Percentiles rank a stretch among this genome's conserved stretches.
Evolutionary conservation across 2,113 vertebrate genomes (phyloP).

Genomic region (Megaptera novaeangliae): DNA sequence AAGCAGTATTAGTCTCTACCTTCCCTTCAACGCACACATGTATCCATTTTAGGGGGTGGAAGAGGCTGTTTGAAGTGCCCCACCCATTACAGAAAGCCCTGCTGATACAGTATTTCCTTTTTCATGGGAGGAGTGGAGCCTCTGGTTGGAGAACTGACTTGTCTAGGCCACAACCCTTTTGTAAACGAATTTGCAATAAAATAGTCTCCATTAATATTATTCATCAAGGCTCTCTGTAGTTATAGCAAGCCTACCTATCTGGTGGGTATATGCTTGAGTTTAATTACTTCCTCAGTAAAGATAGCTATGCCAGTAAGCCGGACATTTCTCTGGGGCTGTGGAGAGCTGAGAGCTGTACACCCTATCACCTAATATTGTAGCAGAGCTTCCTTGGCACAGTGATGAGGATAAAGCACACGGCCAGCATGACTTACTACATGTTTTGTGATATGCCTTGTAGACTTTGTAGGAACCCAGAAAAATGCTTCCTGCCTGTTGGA

Average conservation of each 20-base stretch:
- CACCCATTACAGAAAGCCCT: not conserved
- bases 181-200: not conserved
- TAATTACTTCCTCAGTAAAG: not conserved
- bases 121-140: not conserved
- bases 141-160: not conserved
- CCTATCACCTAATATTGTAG: not conserved
- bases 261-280: not conserved
- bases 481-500: not conserved
- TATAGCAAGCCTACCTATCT: not conserved
- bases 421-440: not conserved
- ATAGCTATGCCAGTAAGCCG: not conserved
- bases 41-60: not conserved
- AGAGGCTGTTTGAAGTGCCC: not conserved
- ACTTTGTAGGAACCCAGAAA: not conserved
- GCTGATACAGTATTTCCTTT: not conserved
- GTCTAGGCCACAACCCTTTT: not conserved
- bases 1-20: not conserved
- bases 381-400: not conserved
- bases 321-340: not conserved
- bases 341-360: not conserved
- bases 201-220: constrained; percentile 2
- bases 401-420: not conserved
- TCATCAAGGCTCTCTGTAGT: not conserved
- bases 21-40: not conserved
- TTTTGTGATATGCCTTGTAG: not conserved